These are phyloP conservation scores for Podotricha telesiphe DNA, from an alignment of 2,888 invertebrate genomes.

Conservation along the genomic window DNA sequence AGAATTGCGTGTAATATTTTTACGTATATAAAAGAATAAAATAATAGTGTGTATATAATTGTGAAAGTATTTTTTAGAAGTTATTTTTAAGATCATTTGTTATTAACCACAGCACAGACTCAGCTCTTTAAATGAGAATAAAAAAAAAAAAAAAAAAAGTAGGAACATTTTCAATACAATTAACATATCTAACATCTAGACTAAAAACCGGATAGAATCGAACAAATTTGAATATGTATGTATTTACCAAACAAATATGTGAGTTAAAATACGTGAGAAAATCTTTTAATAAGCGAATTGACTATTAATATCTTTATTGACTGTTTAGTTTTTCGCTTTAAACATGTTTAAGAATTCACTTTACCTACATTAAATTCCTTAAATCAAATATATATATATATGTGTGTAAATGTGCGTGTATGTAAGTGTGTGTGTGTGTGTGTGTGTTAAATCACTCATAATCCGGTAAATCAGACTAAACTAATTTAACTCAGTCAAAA, in stretches of 20 bases:
- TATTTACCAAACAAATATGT: not conserved
- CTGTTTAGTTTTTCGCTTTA: not conserved
- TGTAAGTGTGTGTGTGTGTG: too few species aligned
- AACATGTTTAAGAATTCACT: not conserved
- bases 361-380: not conserved
- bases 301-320: not conserved
- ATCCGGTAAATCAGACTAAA: too few species aligned
- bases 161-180: not conserved
- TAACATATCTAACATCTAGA: not conserved
- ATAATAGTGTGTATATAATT: too few species aligned
- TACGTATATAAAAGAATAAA: not conserved
- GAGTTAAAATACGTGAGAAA: not conserved
- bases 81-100: too few species aligned
- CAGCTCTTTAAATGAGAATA: too few species aligned
- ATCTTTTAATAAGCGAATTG: not conserved
- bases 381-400: too few species aligned
- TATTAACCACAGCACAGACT: too few species aligned
- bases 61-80: too few species aligned
- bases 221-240: not conserved
- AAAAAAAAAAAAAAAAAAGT: too few species aligned
- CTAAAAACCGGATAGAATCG: not conserved
- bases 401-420: too few species aligned
- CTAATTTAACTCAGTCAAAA: too few species aligned
- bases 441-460: too few species aligned
- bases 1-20: not conserved